Conservation (phyloP, 2,888 invertebrate genomes). For the Agonopterix subpropinquella region DNA sequence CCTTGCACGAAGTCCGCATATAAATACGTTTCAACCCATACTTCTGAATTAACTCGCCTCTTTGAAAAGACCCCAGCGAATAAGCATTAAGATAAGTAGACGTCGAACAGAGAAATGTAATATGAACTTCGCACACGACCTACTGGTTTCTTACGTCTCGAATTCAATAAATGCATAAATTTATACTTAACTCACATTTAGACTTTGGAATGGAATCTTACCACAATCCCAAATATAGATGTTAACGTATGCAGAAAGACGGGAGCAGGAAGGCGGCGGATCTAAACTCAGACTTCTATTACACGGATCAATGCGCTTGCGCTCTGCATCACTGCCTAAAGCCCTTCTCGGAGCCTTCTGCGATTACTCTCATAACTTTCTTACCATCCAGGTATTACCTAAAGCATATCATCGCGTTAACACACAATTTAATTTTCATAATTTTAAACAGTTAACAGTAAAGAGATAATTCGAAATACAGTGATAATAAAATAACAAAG, state of each 20-base stretch:
- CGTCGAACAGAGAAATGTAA: no score
- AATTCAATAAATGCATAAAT: no score
- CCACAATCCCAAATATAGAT: slow-evolving; percentile 10
- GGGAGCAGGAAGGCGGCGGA: slow-evolving; percentile 27
- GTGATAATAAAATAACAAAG: slow-evolving; percentile 19
- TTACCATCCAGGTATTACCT: slow-evolving; percentile 24
- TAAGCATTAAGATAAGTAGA: no score
- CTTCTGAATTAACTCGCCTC: slow-evolving; percentile 36
- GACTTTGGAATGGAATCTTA: not conserved
- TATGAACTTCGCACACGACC: no score
- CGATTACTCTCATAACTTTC: slow-evolving; percentile 43
- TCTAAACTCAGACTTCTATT: slow-evolving; percentile 59
- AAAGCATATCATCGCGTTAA: not conserved
- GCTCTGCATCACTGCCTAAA: slow-evolving; percentile 52
- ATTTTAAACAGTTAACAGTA: no score
- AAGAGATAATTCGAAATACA: not conserved
- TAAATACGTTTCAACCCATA: slow-evolving; percentile 42
- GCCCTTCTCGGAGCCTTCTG: slow-evolving; percentile 43
- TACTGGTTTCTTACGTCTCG: no score
- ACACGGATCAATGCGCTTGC: slow-evolving; percentile 60
- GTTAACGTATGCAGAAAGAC: slow-evolving; percentile 30
- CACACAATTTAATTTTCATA: not conserved
- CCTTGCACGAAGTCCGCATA: slow-evolving; percentile 47
- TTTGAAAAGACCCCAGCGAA: not conserved
- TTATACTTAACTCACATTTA: no score